phyloP scores from a whole-genome alignment of 2,888 invertebrate genomes.

The Gibbula magus region DNA sequence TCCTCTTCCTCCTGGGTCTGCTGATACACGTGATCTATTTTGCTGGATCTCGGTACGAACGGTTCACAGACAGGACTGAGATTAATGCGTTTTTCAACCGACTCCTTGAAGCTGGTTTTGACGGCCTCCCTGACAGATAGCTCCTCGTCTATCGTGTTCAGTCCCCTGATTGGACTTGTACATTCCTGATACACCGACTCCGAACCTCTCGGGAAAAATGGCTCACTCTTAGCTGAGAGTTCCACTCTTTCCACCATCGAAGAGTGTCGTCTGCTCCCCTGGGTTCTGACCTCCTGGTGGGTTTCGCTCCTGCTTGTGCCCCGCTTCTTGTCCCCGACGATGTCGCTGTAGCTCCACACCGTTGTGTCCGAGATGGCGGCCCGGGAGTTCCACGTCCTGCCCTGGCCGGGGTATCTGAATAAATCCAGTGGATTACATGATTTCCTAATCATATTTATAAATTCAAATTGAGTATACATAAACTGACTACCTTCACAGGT shows the following conservation, averaged over 20 bases:
- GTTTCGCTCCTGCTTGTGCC: slow-evolving; percentile 14
- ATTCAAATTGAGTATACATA: too few species aligned
- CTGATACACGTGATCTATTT: not conserved
- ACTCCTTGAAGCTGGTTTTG: not conserved
- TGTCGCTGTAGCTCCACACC: not conserved
- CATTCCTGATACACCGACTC: not conserved
- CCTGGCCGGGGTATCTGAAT: not conserved
- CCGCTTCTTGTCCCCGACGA: not conserved
- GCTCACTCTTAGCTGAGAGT: slow-evolving; percentile 1
- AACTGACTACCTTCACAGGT: too few species aligned
- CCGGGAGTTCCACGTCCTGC: not conserved
- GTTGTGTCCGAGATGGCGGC: slow-evolving; percentile 5
- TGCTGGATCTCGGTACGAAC: not conserved
- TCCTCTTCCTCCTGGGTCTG: not conserved
- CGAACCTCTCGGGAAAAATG: not conserved
- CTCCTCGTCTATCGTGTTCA: not conserved
- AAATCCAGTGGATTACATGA: too few species aligned
- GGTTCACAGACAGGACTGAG: slow-evolving; percentile 6
- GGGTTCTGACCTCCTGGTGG: not conserved
- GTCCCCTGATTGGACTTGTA: not conserved
- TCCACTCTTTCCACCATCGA: not conserved
- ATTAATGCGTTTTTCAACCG: not conserved
- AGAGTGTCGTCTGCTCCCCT: not conserved
- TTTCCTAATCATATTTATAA: too few species aligned
- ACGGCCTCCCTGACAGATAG: not conserved